phyloP scores from a whole-genome alignment of 2,888 invertebrate species.

The Ctena decussata region DNA sequence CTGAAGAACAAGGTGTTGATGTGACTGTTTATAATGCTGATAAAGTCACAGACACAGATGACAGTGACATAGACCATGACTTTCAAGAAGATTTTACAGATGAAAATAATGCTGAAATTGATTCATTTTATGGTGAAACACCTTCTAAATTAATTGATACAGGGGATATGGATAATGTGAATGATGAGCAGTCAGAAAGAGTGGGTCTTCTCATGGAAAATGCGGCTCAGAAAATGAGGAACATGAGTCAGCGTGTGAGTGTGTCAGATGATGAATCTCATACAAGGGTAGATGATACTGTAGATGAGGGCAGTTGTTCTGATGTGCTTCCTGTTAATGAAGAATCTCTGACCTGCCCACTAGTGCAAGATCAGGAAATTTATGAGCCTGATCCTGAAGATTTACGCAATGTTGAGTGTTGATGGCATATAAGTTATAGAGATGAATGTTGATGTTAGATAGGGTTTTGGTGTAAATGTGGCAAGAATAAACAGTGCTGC shows the following conservation, averaged over 20 bases:
- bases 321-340: background rate
- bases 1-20: background rate
- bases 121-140: constrained; percentile 13
- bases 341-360: background rate
- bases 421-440: too few species aligned
- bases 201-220: constrained; percentile 68
- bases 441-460: too few species aligned
- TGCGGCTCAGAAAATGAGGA: constrained; percentile 68
- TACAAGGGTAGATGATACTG: background rate
- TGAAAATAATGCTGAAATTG: constrained; percentile 38
- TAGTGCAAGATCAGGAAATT: background rate
- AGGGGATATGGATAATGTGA: constrained; percentile 13
- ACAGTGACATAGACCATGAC: constrained; percentile 21
- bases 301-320: background rate
- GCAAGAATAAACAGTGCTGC: too few species aligned
- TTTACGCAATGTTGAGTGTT: background rate
- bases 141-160: background rate
- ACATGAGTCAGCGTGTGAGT: constrained; percentile 14
- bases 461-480: too few species aligned
- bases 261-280: background rate
- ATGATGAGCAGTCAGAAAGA: constrained; percentile 46
- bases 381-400: background rate
- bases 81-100: constrained; percentile 27
- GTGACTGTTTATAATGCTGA: constrained; percentile 37
- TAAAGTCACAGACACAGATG: constrained; percentile 23